Evolutionary conservation across 2,797 vertebrate genomes (phyloP), one percentile per base, ranked within the genome.

Genomic region (Gymnoscopelus braueri): DNA sequence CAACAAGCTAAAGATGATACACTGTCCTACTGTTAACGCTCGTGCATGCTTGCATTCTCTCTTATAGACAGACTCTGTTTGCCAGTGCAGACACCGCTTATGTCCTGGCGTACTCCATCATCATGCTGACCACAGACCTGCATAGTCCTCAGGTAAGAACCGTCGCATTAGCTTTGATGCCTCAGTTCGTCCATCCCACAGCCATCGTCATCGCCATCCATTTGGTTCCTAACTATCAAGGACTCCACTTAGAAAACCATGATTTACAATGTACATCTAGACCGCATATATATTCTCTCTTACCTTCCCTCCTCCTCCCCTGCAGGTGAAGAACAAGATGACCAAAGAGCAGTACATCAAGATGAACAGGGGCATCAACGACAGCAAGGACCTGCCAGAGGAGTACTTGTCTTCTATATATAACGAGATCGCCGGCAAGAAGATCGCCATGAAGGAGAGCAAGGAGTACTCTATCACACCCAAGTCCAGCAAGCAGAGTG

Each of bases 331-430:
- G 88, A 99, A 97, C 90, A 99, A 99, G 89, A 99, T 98, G 97
- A 99, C 96, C 1, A 99, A 98, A 90, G 97, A 99, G 60, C 97
- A 98, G 80, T 98, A 98, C 89, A 98, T 98, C 81, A 99, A 99
- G 93, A 99, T 99, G 97, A 99, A 98, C 83, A 93, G 96, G 2
- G 97, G 97, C 1, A 99, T 98, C 77, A 98, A 99, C 13, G 97
- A 98, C 83, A 98, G 96, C 71, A 98, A 99, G 88, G 97, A 99
- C 80, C 90, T 98, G 14, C 97, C 97, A 0, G 96, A 97, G 61
- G 97, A 98, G 50, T 98, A 99, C 87, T 92, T 99, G 51, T 98
- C 97, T 7, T 95, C 96, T 63, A 98, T 99, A 71, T 98, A 97
- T 11, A 94, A 99, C 63, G 95, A 99, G 89, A 98, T 99, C 56